Evolutionary conservation across 2,113 vertebrate species (phyloP).

Genomic region (Oenanthe melanoleuca): DNA sequence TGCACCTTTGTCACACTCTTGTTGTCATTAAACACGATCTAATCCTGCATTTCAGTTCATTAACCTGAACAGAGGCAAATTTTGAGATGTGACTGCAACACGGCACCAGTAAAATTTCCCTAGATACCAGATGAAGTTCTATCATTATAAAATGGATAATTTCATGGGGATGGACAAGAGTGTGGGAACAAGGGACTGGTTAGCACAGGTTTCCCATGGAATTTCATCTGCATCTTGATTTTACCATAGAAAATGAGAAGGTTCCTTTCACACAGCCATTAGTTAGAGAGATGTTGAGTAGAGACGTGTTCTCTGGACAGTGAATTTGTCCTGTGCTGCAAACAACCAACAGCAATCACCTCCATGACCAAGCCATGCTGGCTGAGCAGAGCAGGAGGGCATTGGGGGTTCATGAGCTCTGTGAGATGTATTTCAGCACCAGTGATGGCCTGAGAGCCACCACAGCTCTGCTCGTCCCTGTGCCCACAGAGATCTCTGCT

Average conservation of each 20-base stretch:
- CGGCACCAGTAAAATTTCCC: neutral
- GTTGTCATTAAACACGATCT: conserved; percentile 1
- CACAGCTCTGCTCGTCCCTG: rapidly evolving
- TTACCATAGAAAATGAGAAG: neutral
- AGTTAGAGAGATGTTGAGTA: neutral
- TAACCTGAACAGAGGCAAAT: conserved; percentile 18
- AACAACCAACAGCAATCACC: rapidly evolving
- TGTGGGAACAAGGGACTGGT: neutral
- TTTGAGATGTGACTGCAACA: neutral
- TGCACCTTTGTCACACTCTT: conserved; percentile 29
- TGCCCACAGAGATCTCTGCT: rapidly evolving
- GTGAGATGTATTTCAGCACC: neutral
- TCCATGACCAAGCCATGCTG: rapidly evolving
- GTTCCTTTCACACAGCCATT: neutral
- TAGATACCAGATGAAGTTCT: neutral
- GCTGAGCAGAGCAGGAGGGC: neutral
- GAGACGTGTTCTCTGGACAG: neutral
- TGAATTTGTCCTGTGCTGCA: neutral
- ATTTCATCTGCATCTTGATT: neutral
- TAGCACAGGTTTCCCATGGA: neutral
- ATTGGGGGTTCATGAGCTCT: rapidly evolving
- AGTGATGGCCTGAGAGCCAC: neutral
- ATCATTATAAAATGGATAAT: neutral
- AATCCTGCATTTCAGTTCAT: conserved; percentile 49
- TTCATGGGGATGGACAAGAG: neutral